phyloP scores from a whole-genome alignment of 1,140 invertebrate species.

The Aleiodes sp. region DNA sequence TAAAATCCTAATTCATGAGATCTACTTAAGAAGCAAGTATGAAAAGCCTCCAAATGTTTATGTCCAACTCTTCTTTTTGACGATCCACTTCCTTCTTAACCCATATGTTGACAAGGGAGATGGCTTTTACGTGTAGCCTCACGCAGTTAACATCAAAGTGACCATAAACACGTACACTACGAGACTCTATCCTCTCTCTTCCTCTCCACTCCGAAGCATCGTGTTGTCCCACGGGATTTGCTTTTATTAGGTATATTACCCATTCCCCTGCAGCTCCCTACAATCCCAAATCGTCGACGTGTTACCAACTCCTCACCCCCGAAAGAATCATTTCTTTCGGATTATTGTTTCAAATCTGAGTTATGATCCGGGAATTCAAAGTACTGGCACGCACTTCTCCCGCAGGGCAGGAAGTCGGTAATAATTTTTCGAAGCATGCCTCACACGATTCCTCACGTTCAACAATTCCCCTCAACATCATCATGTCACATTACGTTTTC shows the following conservation, averaged over 20 bases:
- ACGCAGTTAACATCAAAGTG: neutral
- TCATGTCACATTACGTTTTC: neutral
- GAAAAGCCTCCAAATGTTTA: too few species aligned
- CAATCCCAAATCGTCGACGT: conserved; percentile 44
- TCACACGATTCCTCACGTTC: neutral
- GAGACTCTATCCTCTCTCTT: neutral
- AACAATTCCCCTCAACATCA: neutral
- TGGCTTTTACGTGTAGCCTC: conserved; percentile 27
- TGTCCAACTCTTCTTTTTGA: neutral
- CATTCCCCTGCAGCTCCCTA: conserved; percentile 45
- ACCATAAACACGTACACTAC: conserved; percentile 47
- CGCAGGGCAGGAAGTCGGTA: conserved; percentile 38
- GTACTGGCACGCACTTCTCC: conserved; percentile 39
- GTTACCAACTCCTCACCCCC: conserved; percentile 13
- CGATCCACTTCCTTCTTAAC: conserved; percentile 36
- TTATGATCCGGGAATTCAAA: conserved; percentile 40
- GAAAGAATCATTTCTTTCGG: conserved; percentile 52
- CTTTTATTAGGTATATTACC: conserved; percentile 39
- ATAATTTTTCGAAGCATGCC: conserved; percentile 26
- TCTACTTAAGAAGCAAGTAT: too few species aligned
- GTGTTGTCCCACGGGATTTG: conserved; percentile 38
- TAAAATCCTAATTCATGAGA: too few species aligned
- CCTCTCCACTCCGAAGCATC: conserved; percentile 32
- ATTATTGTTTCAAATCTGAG: conserved; percentile 54
- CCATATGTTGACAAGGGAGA: neutral